These are phyloP conservation scores for Micromys minutus DNA, from an alignment of 2,113 vertebrate genomes.

Conservation along the genomic window DNA sequence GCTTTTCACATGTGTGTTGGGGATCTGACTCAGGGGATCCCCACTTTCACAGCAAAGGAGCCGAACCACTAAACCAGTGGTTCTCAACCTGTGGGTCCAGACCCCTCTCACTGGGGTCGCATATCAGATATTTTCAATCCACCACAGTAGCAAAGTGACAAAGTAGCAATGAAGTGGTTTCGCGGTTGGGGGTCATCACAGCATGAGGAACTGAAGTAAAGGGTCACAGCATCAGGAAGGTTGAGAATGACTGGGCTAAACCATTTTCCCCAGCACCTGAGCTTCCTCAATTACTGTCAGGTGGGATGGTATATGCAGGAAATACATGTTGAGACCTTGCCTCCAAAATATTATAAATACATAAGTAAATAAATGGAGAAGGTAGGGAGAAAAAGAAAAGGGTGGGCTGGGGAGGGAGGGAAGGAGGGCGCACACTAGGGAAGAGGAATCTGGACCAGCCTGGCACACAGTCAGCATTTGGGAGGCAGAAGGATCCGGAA, in stretches of 20 bases:
- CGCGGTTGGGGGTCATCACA: not conserved
- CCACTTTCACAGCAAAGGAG: not conserved
- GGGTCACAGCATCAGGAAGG: not conserved
- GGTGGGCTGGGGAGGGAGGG: no score
- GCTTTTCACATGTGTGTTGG: not conserved
- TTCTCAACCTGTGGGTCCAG: not conserved
- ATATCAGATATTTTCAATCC: not conserved
- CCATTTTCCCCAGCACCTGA: not conserved
- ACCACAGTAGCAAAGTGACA: not conserved
- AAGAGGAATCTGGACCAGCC: not conserved
- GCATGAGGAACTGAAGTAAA: not conserved
- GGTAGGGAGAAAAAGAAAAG: not conserved
- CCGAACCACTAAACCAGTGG: not conserved
- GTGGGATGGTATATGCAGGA: not conserved
- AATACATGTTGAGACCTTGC: not conserved
- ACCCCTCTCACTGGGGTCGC: not conserved
- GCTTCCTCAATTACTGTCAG: not conserved
- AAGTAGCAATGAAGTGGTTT: not conserved
- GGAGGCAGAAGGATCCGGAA: not conserved
- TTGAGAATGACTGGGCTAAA: not conserved
- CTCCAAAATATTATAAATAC: not conserved
- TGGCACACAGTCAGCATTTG: not conserved
- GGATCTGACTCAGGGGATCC: not conserved
- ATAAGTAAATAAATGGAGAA: not conserved
- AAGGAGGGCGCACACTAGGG: not conserved